phyloP scores from a whole-genome alignment of 1,140 invertebrate genomes.

The Neodiprion fabricii region DNA sequence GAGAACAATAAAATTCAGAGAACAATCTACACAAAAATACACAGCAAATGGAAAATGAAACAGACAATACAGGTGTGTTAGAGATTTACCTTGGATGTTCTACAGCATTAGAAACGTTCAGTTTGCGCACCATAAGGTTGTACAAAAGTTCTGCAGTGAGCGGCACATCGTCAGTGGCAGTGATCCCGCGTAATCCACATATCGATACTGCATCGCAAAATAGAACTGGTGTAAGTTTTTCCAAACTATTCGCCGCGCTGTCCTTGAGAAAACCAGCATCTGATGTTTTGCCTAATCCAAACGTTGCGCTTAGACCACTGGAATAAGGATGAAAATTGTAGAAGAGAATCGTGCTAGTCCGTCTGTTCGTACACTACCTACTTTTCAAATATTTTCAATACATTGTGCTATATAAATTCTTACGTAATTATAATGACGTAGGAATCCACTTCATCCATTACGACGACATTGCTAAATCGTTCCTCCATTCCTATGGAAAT shows the following conservation, averaged over 20 bases:
- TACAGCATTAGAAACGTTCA: constrained; percentile 50
- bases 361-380: background rate
- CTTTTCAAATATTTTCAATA: constrained; percentile 9
- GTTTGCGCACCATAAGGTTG: constrained; percentile 45
- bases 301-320: constrained; percentile 48
- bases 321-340: constrained; percentile 9
- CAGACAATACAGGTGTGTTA: no score
- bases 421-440: constrained; percentile 77
- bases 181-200: constrained; percentile 46
- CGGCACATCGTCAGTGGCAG: constrained; percentile 49
- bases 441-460: constrained; percentile 71
- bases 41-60: no score
- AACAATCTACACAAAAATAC: no score
- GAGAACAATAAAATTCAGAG: no score
- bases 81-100: constrained; percentile 51
- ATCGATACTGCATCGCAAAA: constrained; percentile 39
- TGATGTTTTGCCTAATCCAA: constrained; percentile 41
- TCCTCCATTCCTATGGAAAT: constrained; percentile 51
- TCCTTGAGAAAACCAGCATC: constrained; percentile 51
- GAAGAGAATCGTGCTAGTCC: background rate
- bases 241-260: constrained; percentile 39
- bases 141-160: constrained; percentile 50
- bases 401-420: constrained; percentile 43
- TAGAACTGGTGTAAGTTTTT: constrained; percentile 44
- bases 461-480: constrained; percentile 67